Evolutionary conservation across 2,113 vertebrate genomes (phyloP).

Genomic region (Terrapene triunguis): DNA sequence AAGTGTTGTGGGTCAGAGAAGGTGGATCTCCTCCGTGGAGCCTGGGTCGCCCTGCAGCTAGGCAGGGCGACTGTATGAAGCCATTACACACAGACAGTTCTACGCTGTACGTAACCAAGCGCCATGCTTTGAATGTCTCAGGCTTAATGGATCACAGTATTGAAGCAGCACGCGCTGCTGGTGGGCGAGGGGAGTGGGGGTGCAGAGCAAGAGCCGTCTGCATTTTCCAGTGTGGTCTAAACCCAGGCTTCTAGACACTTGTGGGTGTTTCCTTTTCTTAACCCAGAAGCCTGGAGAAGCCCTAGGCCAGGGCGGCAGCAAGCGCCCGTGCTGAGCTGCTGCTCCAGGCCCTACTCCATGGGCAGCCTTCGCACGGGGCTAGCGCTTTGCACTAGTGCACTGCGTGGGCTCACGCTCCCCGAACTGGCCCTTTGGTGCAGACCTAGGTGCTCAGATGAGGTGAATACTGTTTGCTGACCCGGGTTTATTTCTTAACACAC

Average conservation of each 20-base stretch:
- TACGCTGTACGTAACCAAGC: neutral
- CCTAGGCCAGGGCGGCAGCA: neutral
- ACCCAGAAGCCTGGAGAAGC: accelerated
- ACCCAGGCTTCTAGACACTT: accelerated
- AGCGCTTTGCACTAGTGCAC: neutral
- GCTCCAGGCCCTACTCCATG: accelerated
- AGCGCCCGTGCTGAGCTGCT: neutral
- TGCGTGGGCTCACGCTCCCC: too few species aligned
- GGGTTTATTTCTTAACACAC: neutral
- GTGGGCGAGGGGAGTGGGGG: neutral
- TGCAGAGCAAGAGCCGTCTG: neutral
- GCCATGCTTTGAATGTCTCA: neutral
- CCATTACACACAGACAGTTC: neutral
- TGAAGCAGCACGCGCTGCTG: neutral
- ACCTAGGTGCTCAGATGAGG: neutral
- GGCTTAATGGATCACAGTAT: neutral
- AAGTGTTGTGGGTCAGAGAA: neutral
- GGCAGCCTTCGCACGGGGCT: too few species aligned
- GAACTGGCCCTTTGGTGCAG: neutral
- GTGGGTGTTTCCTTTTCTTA: neutral
- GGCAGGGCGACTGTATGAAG: neutral
- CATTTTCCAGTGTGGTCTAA: neutral
- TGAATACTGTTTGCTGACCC: accelerated
- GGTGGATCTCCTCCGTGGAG: neutral
- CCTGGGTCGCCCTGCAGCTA: neutral